phyloP scores from a whole-genome alignment of 2,888 invertebrate species.

The Hydriomena furcata region DNA sequence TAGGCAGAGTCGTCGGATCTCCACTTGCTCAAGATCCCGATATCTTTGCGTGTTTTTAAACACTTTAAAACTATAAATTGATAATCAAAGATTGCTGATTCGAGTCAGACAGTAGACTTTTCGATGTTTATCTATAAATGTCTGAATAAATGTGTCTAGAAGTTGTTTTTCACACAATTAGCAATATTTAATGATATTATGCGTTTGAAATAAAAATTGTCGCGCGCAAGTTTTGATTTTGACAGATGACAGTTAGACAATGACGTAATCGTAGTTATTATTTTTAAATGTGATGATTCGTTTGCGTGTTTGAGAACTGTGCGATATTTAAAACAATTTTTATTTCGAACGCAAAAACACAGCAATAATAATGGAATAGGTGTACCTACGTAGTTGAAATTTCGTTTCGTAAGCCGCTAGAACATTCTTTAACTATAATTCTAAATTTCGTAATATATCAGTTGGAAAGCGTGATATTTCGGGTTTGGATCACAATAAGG shows the following conservation, averaged over 20 bases:
- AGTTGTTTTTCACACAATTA: constrained; percentile 43
- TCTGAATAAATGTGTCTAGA: constrained; percentile 42
- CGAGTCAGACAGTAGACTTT: constrained; percentile 43
- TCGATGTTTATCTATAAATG: constrained; percentile 44
- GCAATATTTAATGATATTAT: constrained; percentile 61
- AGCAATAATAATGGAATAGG: constrained; percentile 80
- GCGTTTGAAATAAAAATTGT: constrained; percentile 57
- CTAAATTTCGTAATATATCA: constrained; percentile 8
- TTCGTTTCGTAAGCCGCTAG: constrained; percentile 74
- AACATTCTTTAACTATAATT: constrained; percentile 50
- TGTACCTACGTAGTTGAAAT: constrained; percentile 64
- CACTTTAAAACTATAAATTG: not conserved
- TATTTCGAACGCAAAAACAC: constrained; percentile 53
- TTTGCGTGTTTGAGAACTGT: constrained; percentile 2
- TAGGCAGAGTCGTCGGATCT: not conserved
- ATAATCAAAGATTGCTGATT: constrained; percentile 42
- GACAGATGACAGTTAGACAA: not conserved
- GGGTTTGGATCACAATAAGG: constrained; percentile 26
- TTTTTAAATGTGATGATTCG: not conserved
- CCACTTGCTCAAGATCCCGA: too few species aligned
- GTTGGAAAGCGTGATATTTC: constrained; percentile 22
- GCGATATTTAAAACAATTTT: constrained; percentile 44
- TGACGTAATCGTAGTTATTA: not conserved
- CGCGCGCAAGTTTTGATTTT: constrained; percentile 6
- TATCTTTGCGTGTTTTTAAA: not conserved